Evolutionary conservation across 1,140 invertebrate genomes (phyloP).

Genomic region (Gyrodactylus bullatarudis): DNA sequence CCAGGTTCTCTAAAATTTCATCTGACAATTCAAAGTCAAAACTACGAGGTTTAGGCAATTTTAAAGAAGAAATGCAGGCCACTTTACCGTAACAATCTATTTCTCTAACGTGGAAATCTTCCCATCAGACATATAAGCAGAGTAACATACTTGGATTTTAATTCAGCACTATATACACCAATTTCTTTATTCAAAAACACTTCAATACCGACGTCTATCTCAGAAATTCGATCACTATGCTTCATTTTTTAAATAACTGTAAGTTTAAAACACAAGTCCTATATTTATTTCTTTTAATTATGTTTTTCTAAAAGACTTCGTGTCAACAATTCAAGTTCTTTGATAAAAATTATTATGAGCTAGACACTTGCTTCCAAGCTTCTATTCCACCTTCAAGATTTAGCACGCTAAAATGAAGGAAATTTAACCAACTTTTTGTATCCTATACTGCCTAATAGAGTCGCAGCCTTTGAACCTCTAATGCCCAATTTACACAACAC

Average conservation of each 20-base stretch:
- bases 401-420: neutral
- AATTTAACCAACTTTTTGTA: neutral
- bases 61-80: neutral
- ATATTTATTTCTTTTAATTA: neutral
- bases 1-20: neutral
- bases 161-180: neutral
- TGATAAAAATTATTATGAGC: too few relatives aligned
- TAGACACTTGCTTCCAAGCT: neutral
- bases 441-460: neutral
- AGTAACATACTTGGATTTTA: too few relatives aligned
- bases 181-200: neutral
- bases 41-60: neutral
- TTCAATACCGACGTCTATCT: neutral
- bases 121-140: too few relatives aligned
- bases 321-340: neutral
- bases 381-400: neutral
- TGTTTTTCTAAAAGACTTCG: neutral
- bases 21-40: neutral
- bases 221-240: neutral
- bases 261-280: too few relatives aligned
- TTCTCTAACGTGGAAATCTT: neutral
- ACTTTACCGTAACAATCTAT: neutral
- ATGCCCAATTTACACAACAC: neutral
- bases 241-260: neutral
- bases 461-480: neutral